phyloP scores from a whole-genome alignment of 1,140 invertebrate species.

The Meloidogyne chitwoodi region DNA sequence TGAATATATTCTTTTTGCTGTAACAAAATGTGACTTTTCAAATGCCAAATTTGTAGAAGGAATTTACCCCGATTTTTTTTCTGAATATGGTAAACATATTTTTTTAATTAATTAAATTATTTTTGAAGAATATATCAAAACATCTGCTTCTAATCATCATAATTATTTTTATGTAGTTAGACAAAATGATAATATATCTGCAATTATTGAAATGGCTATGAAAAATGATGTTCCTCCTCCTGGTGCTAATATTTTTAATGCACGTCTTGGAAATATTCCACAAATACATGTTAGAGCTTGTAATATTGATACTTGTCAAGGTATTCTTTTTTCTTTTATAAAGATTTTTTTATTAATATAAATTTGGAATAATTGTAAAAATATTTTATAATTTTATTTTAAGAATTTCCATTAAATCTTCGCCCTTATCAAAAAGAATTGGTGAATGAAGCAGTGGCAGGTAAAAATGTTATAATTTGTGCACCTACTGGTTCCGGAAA shows the following conservation, averaged over 20 bases:
- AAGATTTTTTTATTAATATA: background rate
- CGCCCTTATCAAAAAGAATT: constrained; percentile 39
- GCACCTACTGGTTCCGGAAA: constrained; percentile 45
- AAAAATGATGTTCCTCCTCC: background rate
- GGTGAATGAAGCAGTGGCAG: constrained; percentile 20
- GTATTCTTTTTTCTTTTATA: background rate
- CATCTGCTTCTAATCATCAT: background rate
- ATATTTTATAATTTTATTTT: background rate
- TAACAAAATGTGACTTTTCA: background rate
- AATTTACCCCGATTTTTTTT: background rate
- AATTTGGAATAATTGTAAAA: background rate
- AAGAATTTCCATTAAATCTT: constrained; percentile 20
- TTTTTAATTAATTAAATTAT: background rate
- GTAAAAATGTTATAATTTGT: constrained; percentile 39
- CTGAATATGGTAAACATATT: background rate
- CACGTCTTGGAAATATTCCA: background rate
- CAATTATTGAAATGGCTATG: background rate
- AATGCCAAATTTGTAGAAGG: background rate
- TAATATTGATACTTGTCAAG: constrained; percentile 3
- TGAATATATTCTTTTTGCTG: background rate
- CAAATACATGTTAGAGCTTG: constrained; percentile 7
- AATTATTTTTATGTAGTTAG: constrained; percentile 2
- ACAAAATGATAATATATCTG: background rate
- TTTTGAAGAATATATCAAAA: background rate
- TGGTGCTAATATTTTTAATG: background rate